Base-by-base conservation (phyloP, 2,113 vertebrate species). In the Craseonycteris thonglongyai region DNA sequence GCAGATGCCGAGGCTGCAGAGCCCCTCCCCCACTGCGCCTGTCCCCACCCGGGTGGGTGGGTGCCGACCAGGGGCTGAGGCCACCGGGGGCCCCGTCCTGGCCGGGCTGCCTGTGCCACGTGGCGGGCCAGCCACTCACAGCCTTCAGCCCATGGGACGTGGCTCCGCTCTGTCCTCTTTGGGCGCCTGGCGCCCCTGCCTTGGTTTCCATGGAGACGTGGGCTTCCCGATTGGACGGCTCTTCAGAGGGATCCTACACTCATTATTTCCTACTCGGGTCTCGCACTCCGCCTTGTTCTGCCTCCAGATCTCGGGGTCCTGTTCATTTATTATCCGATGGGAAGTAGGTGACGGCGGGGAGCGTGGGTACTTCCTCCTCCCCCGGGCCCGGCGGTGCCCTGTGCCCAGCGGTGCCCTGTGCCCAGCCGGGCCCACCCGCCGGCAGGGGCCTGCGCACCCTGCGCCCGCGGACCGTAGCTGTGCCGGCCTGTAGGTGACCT, bases 161-260 rank as follows among this genome's bases (percentile, higher is more conserved):
- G 26, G 22, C 42, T 90, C 33, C 49, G n/a, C 49, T 2, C 26
- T 3, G 66, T 82, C 19, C 72, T 54, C 45, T 92, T 33, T 24
- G 35, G 90, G 79, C 94, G 30, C 24, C 95, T 93, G 68, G 19
- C 47, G 72, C 12, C 4, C 2, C 79, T 94, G 0, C 28, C 61
- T 81, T 66, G 33, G 98, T 97, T 98, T 97, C 98, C 97, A 97
- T 97, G 95, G 98, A 30, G 87, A 98, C 51, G 85, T 79, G 86
- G 90, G 93, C 96, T 97, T 97, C 96, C 95, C 92, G 42, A 35
- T 76, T 96, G 3, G 56, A 61, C 87, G 88, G 86, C 91, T 93
- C 89, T 87, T 94, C 63, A 79, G 90, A 88, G 93, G 91, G 96
- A 94, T 94, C 72, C 19, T 33, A 47, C 93, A 61, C 82, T 96